phyloP scores from a whole-genome alignment of 1,140 invertebrate genomes.

The Leguminivora glycinivorella region DNA sequence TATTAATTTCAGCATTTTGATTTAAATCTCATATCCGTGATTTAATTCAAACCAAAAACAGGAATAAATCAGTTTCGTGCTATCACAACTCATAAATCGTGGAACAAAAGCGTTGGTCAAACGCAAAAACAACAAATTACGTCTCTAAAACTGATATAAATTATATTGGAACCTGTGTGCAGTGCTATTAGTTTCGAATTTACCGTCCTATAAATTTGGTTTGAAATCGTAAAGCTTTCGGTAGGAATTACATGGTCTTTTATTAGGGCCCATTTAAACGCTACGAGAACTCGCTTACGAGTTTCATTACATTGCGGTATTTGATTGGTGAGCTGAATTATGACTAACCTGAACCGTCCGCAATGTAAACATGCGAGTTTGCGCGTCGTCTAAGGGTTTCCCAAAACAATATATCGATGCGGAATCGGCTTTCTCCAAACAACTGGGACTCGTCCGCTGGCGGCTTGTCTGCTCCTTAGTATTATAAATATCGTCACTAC shows the following conservation, averaged over 20 bases:
- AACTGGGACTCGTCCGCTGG: no score
- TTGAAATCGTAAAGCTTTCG: background rate
- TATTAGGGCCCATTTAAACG: background rate
- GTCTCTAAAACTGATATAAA: background rate
- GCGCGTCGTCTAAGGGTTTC: no score
- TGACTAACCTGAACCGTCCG: no score
- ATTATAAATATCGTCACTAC: no score
- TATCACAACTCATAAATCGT: constrained; percentile 11
- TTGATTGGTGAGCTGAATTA: no score
- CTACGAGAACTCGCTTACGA: no score
- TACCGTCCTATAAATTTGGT: background rate
- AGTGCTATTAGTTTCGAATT: background rate
- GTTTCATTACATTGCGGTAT: no score
- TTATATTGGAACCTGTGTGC: background rate
- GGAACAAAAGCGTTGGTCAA: constrained; percentile 4
- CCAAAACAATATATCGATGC: no score
- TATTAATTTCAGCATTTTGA: constrained; percentile 17
- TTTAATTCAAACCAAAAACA: background rate
- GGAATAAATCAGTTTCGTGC: background rate
- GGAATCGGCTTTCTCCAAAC: no score
- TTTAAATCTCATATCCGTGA: constrained; percentile 3
- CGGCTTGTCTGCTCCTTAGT: no score
- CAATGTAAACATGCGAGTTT: no score
- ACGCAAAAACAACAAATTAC: constrained; percentile 22
- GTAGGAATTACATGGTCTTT: background rate